Conservation (phyloP, 1,140 invertebrate genomes). For the Argopecten irradians region DNA sequence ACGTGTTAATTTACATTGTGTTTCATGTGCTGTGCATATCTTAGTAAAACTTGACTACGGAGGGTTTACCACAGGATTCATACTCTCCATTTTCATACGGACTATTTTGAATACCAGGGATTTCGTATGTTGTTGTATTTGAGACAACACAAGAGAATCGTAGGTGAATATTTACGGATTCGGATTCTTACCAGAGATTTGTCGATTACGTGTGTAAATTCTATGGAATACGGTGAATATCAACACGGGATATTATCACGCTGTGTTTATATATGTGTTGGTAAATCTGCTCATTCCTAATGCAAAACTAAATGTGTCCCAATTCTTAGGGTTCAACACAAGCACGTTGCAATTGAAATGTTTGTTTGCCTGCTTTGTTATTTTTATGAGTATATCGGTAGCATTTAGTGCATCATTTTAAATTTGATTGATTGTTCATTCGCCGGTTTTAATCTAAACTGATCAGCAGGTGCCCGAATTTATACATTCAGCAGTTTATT, state of each 20-base stretch:
- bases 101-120: conserved; percentile 5
- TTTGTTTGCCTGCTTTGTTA: no score
- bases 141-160: neutral
- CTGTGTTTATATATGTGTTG: neutral
- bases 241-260: neutral
- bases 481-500: neutral
- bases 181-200: neutral
- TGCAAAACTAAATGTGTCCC: no score
- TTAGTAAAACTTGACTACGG: neutral
- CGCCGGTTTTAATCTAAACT: neutral
- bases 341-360: no score
- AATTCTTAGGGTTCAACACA: no score
- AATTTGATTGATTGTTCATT: no score
- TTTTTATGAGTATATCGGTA: no score
- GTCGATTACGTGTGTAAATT: neutral
- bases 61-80: neutral
- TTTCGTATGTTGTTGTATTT: neutral
- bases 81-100: conserved; percentile 1
- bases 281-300: no score
- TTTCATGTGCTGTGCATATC: conserved; percentile 16
- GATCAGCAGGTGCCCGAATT: neutral
- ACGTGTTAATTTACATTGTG: conserved; percentile 11
- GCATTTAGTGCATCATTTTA: no score
- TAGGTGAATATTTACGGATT: neutral
- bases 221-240: neutral